Evolutionary conservation across 2,113 vertebrate genomes (phyloP), one percentile per base, ranked within the genome.

Genomic region (Hystrix brachyura): DNA sequence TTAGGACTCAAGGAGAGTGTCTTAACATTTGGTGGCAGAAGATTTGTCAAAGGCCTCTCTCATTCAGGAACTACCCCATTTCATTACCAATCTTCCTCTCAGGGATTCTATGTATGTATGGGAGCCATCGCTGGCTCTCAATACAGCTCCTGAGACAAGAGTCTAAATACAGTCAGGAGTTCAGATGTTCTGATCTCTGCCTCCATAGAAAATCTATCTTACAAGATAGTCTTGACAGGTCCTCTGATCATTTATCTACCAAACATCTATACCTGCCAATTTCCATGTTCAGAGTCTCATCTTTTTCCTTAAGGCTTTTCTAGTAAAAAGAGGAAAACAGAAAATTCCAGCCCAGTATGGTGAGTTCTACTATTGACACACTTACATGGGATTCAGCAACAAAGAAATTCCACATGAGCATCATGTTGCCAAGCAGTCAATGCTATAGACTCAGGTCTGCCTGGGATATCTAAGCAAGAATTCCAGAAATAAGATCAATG

Each of bases 341-440:
- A 21, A 46, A 29, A 29, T 32, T 9, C n/a, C 19, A 18, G 3
- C 3, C 9, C 27, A 34, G 13, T 27, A 21, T 38, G 27, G 18
- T 48, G 21, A 51, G 5, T 72, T 74, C 15, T 51, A 13, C 51
- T 74, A n/a, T 14, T 18, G 29, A 62, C 32, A 18, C 8, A n/a
- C 1, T 72, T n/a, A 62, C 0, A 19, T 13, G 6, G 32, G 23
- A 5, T 80, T 21, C 0, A 5, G 25, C 12, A 57, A 3, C 51
- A 32, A 43, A 32, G 21, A 72, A 82, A 51, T 60, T 13, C 9
- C 65, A 27, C 29, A 27, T 15, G 13, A 5, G 27, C 27, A 5
- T 59, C 51, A 27, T 14, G 4, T 27, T 5, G 8, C 23, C 8
- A 11, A 81, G 76, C 4, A 19, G 17, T 53, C 43, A 14, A 1